phyloP scores from a whole-genome alignment of 2,113 vertebrate species.

The Garra rufa region DNA sequence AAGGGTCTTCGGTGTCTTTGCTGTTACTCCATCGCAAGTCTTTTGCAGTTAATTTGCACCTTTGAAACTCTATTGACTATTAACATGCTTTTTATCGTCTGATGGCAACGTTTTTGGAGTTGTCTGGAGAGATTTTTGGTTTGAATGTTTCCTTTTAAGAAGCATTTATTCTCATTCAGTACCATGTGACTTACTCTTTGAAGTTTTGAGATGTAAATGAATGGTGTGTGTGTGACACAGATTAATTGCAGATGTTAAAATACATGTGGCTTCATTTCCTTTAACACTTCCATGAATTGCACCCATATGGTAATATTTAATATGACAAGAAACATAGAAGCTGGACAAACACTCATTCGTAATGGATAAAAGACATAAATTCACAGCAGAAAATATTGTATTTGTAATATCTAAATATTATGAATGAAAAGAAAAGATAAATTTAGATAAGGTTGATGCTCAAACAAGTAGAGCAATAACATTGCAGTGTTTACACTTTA shows the following conservation, averaged over 20 bases:
- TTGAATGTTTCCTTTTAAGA: not conserved
- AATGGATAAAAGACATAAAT: no score
- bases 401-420: no score
- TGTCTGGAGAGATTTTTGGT: not conserved
- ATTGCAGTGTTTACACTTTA: not conserved
- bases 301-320: conserved; percentile 6
- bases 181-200: not conserved
- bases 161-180: not conserved
- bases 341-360: no score
- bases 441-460: not conserved
- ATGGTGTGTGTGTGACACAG: not conserved
- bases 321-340: no score
- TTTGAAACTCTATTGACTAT: not conserved
- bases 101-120: not conserved
- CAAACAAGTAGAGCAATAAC: no score
- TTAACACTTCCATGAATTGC: not conserved
- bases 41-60: conserved; percentile 15
- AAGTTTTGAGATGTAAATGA: not conserved
- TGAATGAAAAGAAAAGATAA: not conserved
- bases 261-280: not conserved
- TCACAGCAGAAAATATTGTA: no score
- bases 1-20: not conserved
- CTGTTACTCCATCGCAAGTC: not conserved
- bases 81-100: not conserved
- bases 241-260: conserved; percentile 8